Evolutionary conservation across 2,113 vertebrate genomes (phyloP), one percentile per base, ranked within the genome.

Genomic region (Plecotus auritus): DNA sequence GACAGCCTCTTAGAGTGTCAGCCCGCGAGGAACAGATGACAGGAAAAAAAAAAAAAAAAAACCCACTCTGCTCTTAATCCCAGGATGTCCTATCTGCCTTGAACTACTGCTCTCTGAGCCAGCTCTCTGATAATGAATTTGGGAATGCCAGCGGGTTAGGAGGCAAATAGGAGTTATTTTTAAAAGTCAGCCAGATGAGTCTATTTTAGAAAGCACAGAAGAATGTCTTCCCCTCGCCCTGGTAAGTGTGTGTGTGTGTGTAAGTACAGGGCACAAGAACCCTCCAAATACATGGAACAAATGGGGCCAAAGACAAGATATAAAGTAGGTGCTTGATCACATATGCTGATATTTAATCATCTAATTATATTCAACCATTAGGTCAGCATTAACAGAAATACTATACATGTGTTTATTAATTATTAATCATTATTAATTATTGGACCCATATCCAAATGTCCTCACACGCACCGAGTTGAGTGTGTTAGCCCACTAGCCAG

Each of bases 21-120:
- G 97, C 85, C 97, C 96, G 81, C 45, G 78, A 93, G 95, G 96
- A 98, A 98, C 94, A 98, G 97, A 98, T 97, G 97, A 97, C 97
- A 97, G 97, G 49, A 94, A 94, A 94, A 56, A 56, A 56, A 56
- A 56, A 54, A 17, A 56, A 56, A 56, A 22, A 64, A 93, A 95
- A 72, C 91, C 95, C 64, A 80, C 90, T 83, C 94, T 11, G n/a
- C 93, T 83, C 70, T 61, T 73, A 32, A 89, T 78, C 47, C 81
- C 70, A 26, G 54, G 0, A 96, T 92, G 76, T 97, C 88, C 96
- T 92, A 64, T 90, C 94, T 96, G 83, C 56, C 70, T 93, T 90
- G 66, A 92, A 84, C 93, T 73, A 40, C 56, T 26, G 59, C 67
- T 92, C 91, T 97, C 94, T 76, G 77, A 96, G 72, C 83, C 86